Conservation (phyloP, 2,888 invertebrate genomes). For the Oligia strigilis region DNA sequence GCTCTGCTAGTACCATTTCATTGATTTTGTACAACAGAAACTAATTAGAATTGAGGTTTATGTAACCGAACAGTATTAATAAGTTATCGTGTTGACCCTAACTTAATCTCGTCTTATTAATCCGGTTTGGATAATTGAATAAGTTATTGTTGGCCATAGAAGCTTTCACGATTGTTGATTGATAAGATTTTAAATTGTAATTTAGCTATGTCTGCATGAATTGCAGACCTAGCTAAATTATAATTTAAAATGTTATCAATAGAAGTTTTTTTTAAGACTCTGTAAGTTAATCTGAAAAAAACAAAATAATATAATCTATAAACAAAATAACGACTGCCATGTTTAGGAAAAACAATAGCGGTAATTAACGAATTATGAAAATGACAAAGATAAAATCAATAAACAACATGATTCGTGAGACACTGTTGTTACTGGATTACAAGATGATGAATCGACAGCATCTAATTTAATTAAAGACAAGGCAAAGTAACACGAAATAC, state of each 20-base stretch:
- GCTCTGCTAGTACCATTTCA: slow-evolving; percentile 85
- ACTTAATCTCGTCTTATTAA: slow-evolving; percentile 79
- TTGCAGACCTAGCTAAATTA: too few species aligned
- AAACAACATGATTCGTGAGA: neutral
- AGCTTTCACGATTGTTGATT: slow-evolving; percentile 2
- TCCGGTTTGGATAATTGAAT: slow-evolving; percentile 77
- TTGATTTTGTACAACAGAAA: slow-evolving; percentile 88
- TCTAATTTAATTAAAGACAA: too few species aligned
- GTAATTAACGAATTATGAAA: neutral
- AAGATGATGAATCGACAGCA: neutral
- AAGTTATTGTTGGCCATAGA: slow-evolving; percentile 70
- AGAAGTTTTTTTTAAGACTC: neutral
- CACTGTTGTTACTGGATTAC: too few species aligned
- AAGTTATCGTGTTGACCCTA: slow-evolving; percentile 82
- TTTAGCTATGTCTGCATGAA: neutral
- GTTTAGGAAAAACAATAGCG: neutral
- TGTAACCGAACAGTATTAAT: slow-evolving; percentile 87
- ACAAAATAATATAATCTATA: neutral
- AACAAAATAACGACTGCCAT: neutral
- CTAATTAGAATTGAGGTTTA: slow-evolving; percentile 89
- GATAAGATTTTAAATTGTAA: neutral
- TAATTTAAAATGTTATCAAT: too few species aligned
- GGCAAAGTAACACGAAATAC: too few species aligned
- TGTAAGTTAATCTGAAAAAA: neutral
- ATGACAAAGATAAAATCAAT: neutral